Conservation (phyloP, 2,113 vertebrate species). For the Phaethon lepturus region DNA sequence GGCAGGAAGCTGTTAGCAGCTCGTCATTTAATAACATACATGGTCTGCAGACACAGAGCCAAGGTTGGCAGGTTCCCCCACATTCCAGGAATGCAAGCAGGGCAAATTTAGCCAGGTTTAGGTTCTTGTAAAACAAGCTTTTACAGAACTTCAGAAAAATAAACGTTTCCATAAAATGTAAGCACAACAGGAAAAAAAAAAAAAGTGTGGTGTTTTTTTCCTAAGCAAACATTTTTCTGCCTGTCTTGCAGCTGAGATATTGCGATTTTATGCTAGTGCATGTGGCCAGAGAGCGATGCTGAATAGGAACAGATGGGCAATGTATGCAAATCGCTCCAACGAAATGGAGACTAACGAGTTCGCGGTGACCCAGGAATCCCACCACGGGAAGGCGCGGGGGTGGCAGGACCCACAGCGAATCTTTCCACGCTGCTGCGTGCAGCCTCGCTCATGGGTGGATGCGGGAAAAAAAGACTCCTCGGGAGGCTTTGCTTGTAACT, state of each 20-base stretch:
- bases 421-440: accelerated
- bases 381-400: background rate
- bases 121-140: background rate
- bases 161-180: background rate
- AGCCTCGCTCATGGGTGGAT: background rate
- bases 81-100: background rate
- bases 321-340: background rate
- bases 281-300: background rate
- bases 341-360: background rate
- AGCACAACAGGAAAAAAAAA: background rate
- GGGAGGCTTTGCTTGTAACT: background rate
- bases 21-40: background rate
- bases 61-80: background rate
- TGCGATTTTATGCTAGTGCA: background rate
- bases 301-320: slow-evolving; percentile 31
- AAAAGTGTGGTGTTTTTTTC: background rate
- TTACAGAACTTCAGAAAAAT: background rate
- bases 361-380: background rate
- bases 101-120: background rate
- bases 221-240: background rate
- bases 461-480: background rate
- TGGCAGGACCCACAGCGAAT: background rate
- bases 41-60: background rate
- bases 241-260: background rate
- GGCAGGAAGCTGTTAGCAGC: background rate